These are phyloP conservation scores for Eupithecia insigniata DNA, from an alignment of 2,888 invertebrate species.

Conservation along the genomic window DNA sequence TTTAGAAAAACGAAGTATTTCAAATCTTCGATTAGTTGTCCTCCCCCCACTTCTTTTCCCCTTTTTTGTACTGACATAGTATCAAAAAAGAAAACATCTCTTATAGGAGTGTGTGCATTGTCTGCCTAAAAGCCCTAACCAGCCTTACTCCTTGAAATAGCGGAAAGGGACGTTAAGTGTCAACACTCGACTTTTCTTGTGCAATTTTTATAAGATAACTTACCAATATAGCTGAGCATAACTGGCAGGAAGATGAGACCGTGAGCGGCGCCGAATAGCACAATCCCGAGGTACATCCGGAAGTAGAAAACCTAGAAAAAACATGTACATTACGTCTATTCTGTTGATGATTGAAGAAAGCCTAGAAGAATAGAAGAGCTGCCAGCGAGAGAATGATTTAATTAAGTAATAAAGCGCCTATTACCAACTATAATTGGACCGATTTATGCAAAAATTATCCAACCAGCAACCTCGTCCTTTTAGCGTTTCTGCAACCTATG, in stretches of 20 bases:
- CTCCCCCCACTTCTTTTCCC: not conserved
- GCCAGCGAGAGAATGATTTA: no score
- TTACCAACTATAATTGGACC: no score
- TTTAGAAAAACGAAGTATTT: not conserved
- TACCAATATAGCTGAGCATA: slow-evolving; percentile 97
- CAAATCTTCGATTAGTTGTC: not conserved
- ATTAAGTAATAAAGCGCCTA: no score
- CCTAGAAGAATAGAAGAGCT: no score
- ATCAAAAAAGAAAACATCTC: no score
- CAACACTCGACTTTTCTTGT: not conserved
- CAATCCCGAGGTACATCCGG: slow-evolving; percentile 99
- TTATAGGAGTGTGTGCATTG: not conserved
- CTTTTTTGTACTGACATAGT: no score
- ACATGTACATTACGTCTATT: not conserved
- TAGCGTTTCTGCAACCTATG: no score
- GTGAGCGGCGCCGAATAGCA: slow-evolving; percentile 97
- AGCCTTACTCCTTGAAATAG: not conserved
- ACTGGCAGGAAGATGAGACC: slow-evolving; percentile 99
- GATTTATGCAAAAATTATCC: no score
- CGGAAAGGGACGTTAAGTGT: not conserved
- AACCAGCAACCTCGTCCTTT: no score
- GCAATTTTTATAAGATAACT: slow-evolving; percentile 63
- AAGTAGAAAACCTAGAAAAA: slow-evolving; percentile 92
- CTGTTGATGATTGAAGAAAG: not conserved
- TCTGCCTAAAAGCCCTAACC: not conserved